Conservation (phyloP, 1,140 invertebrate species). For the Cydia splendana region DNA sequence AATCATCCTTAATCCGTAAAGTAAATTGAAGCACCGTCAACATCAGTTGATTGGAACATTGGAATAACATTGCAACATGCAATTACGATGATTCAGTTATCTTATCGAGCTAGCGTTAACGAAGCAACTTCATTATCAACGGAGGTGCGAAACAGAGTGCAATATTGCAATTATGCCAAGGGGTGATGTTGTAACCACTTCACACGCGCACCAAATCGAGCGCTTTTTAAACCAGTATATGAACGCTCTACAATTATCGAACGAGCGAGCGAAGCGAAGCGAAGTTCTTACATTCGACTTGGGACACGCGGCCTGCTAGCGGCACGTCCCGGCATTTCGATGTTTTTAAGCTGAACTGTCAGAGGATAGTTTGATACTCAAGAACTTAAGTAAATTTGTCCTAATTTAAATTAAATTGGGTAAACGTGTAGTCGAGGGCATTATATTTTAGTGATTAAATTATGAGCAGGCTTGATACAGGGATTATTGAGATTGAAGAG, state of each 20-base stretch:
- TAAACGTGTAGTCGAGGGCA: too few species aligned
- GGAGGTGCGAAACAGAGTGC: constrained; percentile 9
- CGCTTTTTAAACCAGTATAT: not conserved
- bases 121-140: constrained; percentile 1
- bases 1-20: constrained; percentile 11
- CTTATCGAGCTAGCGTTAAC: constrained; percentile 12
- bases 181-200: not conserved
- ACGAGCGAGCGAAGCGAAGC: too few species aligned
- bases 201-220: not conserved
- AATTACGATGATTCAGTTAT: constrained; percentile 7
- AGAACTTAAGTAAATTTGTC: too few species aligned
- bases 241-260: not conserved
- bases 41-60: not conserved
- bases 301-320: too few species aligned
- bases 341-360: too few species aligned
- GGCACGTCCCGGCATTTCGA: too few species aligned
- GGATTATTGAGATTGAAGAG: too few species aligned
- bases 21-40: not conserved
- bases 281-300: too few species aligned
- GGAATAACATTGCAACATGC: constrained; percentile 9
- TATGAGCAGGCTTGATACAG: too few species aligned
- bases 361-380: too few species aligned
- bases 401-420: too few species aligned
- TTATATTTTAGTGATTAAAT: too few species aligned
- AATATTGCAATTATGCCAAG: constrained; percentile 9